Conservation (phyloP, 2,888 invertebrate genomes). For the Suillia variegata region DNA sequence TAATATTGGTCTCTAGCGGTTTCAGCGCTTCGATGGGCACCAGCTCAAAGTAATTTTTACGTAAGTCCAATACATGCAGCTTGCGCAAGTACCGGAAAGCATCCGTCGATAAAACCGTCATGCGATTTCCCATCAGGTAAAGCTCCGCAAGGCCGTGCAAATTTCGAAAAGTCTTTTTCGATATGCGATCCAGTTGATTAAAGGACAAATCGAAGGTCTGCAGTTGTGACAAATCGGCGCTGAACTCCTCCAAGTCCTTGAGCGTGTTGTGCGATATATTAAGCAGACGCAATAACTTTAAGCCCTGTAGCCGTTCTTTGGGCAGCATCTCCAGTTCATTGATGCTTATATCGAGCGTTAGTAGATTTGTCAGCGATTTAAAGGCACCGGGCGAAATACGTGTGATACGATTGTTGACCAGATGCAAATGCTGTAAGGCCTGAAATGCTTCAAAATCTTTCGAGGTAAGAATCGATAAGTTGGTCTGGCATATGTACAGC, state of each 20-base stretch:
- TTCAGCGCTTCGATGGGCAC: slow-evolving; percentile 78
- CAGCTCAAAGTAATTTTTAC: slow-evolving; percentile 81
- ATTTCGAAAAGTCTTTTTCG: slow-evolving; percentile 76
- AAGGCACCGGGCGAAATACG: slow-evolving; percentile 86
- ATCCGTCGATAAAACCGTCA: slow-evolving; percentile 77
- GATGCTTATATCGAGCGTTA: slow-evolving; percentile 79
- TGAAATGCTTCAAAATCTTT: slow-evolving; percentile 86
- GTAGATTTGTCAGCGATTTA: slow-evolving; percentile 74
- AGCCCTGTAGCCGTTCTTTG: slow-evolving; percentile 80
- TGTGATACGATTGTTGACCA: slow-evolving; percentile 76
- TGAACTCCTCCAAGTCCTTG: slow-evolving; percentile 81
- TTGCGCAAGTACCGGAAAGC: slow-evolving; percentile 79
- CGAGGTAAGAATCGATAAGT: slow-evolving; percentile 80
- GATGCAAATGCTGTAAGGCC: slow-evolving; percentile 74
- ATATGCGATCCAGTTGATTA: slow-evolving; percentile 80
- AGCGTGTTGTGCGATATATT: slow-evolving; percentile 85
- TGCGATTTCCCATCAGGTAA: slow-evolving; percentile 81
- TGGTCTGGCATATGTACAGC: slow-evolving; percentile 78
- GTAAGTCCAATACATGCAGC: slow-evolving; percentile 76
- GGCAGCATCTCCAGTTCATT: slow-evolving; percentile 84
- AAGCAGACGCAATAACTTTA: slow-evolving; percentile 73
- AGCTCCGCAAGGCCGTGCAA: slow-evolving; percentile 78
- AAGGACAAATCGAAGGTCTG: slow-evolving; percentile 81
- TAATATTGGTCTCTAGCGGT: slow-evolving; percentile 81
- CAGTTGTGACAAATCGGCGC: slow-evolving; percentile 75